Conservation (phyloP, 1,140 invertebrate species). For the Macrosteles quadrilineatus region DNA sequence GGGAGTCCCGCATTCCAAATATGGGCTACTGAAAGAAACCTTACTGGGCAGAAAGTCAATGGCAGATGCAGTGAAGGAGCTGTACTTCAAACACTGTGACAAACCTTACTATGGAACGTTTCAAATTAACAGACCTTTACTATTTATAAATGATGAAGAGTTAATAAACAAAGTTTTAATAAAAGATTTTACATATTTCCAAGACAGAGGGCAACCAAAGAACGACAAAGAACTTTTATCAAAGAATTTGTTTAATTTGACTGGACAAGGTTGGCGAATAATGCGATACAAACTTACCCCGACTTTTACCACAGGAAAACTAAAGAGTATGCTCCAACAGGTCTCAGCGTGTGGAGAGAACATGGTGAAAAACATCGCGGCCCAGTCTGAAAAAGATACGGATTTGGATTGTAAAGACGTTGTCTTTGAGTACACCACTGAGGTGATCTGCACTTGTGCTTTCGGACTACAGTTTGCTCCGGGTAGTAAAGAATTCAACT, state of each 20-base stretch:
- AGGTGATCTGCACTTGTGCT: constrained; percentile 42
- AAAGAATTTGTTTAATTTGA: constrained; percentile 50
- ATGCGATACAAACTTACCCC: constrained; percentile 50
- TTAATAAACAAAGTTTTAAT: constrained; percentile 42
- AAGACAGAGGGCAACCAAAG: constrained; percentile 42
- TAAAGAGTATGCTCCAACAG: constrained; percentile 55
- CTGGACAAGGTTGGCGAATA: constrained; percentile 49
- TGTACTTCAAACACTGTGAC: constrained; percentile 28
- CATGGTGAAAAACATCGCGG: constrained; percentile 39
- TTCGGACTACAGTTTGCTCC: constrained; percentile 44
- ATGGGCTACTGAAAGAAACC: constrained; percentile 25
- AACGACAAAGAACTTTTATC: constrained; percentile 44
- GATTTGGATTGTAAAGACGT: constrained; percentile 35
- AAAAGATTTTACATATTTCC: constrained; percentile 43
- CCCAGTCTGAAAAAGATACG: constrained; percentile 29
- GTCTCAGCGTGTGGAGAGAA: constrained; percentile 43
- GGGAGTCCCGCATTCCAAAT: constrained; percentile 31
- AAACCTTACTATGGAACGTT: constrained; percentile 37
- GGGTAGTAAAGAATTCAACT: background rate
- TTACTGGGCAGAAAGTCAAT: background rate
- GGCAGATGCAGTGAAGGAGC: background rate
- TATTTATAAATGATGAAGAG: constrained; percentile 44
- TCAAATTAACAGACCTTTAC: constrained; percentile 39
- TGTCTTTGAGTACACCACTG: constrained; percentile 36
- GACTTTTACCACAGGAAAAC: constrained; percentile 54